Evolutionary conservation across 2,797 vertebrate genomes (phyloP).

Genomic region (Alca torda): DNA sequence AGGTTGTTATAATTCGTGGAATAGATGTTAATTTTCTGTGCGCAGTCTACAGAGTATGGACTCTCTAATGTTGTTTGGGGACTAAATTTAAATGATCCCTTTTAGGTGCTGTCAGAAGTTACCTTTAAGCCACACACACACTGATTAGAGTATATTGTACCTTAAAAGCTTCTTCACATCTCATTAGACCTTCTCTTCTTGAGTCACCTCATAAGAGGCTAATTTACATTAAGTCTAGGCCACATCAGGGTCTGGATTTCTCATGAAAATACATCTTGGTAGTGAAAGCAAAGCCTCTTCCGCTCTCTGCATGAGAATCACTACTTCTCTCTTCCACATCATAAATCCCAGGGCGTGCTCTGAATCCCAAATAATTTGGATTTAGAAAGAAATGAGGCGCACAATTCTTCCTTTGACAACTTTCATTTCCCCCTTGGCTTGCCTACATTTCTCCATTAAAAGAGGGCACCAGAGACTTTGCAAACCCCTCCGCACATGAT

Average conservation of each 20-base stretch:
- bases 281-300: conserved; percentile 2
- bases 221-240: conserved; percentile 28
- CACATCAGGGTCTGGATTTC: not conserved
- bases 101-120: conserved; percentile 26
- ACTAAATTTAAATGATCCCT: conserved; percentile 2
- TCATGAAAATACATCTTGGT: not conserved
- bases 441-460: not conserved
- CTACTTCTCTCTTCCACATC: not conserved
- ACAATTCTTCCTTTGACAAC: not conserved
- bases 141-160: conserved; percentile 5
- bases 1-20: conserved; percentile 3
- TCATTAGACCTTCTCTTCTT: conserved; percentile 23
- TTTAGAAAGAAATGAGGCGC: not conserved
- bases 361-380: conserved; percentile 15
- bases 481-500: not conserved
- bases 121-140: not conserved
- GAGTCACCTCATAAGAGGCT: not conserved
- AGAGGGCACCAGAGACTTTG: not conserved
- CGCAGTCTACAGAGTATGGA: not conserved
- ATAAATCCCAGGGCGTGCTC: conserved; percentile 14
- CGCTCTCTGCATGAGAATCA: not conserved
- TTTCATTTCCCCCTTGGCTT: not conserved
- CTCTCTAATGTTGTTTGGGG: not conserved
- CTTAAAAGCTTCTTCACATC: conserved; percentile 57
- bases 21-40: conserved; percentile 10